A percentile compares a stretch with the other conserved stretches of the same genome.
These are phyloP conservation scores for Nomada hirtipes DNA, from an alignment of 2,888 invertebrate genomes.

Conservation along the genomic window DNA sequence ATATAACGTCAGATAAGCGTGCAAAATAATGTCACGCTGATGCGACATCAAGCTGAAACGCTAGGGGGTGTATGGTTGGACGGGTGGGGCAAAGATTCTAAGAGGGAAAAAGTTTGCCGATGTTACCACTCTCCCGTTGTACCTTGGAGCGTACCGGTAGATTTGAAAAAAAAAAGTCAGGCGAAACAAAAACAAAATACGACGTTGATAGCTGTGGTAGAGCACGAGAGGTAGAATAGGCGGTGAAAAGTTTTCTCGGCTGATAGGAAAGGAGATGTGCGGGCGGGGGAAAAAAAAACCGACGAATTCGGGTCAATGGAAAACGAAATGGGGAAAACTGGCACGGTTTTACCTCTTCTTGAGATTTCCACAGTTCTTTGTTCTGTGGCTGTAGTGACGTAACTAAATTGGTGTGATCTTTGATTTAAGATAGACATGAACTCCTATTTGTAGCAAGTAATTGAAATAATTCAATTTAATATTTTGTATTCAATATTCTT, in stretches of 20 bases:
- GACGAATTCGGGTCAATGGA: constrained; percentile 67
- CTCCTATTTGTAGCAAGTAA: background rate
- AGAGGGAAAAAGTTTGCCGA: constrained; percentile 38
- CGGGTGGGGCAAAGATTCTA: constrained; percentile 4
- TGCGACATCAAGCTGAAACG: constrained; percentile 40
- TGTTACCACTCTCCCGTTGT: background rate
- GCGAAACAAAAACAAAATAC: constrained; percentile 41
- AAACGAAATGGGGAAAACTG: constrained; percentile 48
- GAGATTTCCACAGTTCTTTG: constrained; percentile 47
- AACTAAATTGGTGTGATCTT: background rate
- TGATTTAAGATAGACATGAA: background rate
- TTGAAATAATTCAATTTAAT: no score
- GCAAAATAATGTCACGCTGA: constrained; percentile 52
- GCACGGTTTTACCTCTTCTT: constrained; percentile 53
- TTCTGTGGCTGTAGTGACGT: constrained; percentile 16
- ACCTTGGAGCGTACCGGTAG: constrained; percentile 20
- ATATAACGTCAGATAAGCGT: constrained; percentile 47
- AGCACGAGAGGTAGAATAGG: constrained; percentile 65
- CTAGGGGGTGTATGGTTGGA: background rate
- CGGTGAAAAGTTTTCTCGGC: constrained; percentile 64
- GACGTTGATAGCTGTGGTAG: constrained; percentile 46
- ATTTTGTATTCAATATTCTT: no score
- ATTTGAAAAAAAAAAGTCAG: constrained; percentile 29
- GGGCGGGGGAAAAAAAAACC: constrained; percentile 26
- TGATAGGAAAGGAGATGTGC: constrained; percentile 42